Evolutionary conservation across 2,113 vertebrate genomes (phyloP).

Genomic region (Bombycilla garrulus): DNA sequence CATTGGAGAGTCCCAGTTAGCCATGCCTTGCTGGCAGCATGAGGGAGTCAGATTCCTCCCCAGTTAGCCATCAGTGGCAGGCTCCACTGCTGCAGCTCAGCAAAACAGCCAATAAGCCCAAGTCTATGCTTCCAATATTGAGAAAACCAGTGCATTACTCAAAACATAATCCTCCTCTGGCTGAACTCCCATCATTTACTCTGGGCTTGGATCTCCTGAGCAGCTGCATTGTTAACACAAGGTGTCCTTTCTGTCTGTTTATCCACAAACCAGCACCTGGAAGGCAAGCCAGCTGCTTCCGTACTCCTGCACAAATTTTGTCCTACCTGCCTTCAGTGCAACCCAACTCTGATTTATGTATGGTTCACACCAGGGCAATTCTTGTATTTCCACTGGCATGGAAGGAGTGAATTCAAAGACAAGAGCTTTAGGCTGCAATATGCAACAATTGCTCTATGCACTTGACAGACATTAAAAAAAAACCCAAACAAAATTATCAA

Average conservation of each 20-base stretch:
- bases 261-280: not conserved
- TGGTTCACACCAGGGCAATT: not conserved
- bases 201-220: not conserved
- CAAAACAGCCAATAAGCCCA: not conserved
- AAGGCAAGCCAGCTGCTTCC: not conserved
- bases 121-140: not conserved
- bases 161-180: not conserved
- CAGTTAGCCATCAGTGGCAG: not conserved
- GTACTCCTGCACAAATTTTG: not conserved
- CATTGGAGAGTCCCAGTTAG: accelerated
- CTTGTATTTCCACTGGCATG: not conserved
- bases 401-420: not conserved
- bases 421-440: not conserved
- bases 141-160: not conserved
- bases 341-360: not conserved
- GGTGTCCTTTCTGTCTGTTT: not conserved
- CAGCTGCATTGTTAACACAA: not conserved
- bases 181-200: not conserved
- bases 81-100: not conserved
- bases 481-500: not conserved
- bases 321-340: not conserved
- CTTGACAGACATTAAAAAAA: not conserved
- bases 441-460: not conserved
- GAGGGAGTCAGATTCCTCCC: not conserved
- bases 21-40: not conserved